Evolutionary conservation across 2,888 invertebrate genomes (phyloP).

Genomic region (Lasioglossum zephyrum): DNA sequence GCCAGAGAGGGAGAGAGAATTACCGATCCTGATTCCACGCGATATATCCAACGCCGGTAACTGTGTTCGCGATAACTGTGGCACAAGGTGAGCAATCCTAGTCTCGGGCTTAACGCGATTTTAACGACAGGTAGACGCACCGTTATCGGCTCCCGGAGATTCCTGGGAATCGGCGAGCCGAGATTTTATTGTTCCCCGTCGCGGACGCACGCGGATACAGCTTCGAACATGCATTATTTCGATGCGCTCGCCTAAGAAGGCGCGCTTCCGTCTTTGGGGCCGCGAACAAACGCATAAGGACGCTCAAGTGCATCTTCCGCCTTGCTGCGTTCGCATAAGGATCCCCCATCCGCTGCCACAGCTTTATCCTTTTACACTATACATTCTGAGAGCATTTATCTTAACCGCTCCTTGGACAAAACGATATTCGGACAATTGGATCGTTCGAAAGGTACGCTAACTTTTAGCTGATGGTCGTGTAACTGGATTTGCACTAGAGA

Average conservation of each 20-base stretch:
- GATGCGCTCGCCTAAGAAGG: not conserved
- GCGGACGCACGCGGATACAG: slow-evolving; percentile 12
- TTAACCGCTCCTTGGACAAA: not conserved
- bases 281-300: slow-evolving; percentile 2
- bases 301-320: not conserved
- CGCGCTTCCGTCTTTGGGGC: not conserved
- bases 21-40: slow-evolving; percentile 61
- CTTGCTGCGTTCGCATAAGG: not conserved
- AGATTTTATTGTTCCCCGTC: slow-evolving; percentile 48
- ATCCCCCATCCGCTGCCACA: not conserved
- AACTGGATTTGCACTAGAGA: no score
- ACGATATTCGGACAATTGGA: no score
- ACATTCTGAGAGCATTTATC: not conserved
- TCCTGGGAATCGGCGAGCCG: slow-evolving; percentile 49
- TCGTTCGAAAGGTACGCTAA: no score
- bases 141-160: slow-evolving; percentile 54
- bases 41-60: slow-evolving; percentile 26
- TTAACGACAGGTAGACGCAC: slow-evolving; percentile 63
- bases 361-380: not conserved
- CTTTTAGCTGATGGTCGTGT: no score
- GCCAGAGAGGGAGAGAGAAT: slow-evolving; percentile 29
- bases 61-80: slow-evolving; percentile 66
- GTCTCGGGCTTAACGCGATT: slow-evolving; percentile 60
- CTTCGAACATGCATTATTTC: not conserved
- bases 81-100: slow-evolving; percentile 64